These are phyloP conservation scores for Ruditapes philippinarum DNA, from an alignment of 1,140 invertebrate genomes.

Conservation along the genomic window DNA sequence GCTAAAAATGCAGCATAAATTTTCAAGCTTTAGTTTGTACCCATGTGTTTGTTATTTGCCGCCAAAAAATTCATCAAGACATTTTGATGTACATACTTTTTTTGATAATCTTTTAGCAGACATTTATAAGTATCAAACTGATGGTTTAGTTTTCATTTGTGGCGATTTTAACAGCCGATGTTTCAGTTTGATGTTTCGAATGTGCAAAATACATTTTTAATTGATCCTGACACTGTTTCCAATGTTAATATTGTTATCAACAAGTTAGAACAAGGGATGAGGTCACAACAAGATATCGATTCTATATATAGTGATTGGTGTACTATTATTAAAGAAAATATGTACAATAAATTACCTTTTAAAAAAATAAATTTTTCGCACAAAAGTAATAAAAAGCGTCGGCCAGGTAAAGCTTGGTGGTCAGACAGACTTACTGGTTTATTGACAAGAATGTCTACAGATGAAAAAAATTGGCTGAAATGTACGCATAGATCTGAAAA, in stretches of 20 bases:
- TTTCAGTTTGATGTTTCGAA: conserved; percentile 9
- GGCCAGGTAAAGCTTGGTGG: conserved; percentile 28
- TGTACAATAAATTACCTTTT: conserved; percentile 19
- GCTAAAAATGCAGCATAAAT: conserved; percentile 13
- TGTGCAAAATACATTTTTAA: background rate
- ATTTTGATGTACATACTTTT: conserved; percentile 37
- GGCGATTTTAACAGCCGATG: conserved; percentile 25
- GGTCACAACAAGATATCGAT: conserved; percentile 35
- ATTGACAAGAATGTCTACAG: background rate
- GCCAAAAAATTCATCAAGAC: conserved; percentile 30
- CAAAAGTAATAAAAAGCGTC: background rate
- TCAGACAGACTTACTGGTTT: background rate
- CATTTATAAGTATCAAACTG: conserved; percentile 41
- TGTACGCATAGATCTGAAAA: background rate
- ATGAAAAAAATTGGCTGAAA: background rate
- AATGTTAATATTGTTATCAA: background rate
- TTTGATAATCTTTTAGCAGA: conserved; percentile 19
- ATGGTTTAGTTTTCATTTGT: background rate
- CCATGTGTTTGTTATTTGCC: conserved; percentile 59
- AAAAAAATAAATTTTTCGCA: background rate
- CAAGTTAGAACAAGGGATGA: background rate
- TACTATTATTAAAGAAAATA: conserved; percentile 9
- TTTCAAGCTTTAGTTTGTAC: background rate
- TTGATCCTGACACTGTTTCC: background rate
- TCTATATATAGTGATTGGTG: conserved; percentile 25